A percentile compares a stretch with the other conserved stretches of the same genome.
These are phyloP conservation scores for Psettodes erumei DNA, from an alignment of 2,113 vertebrate species.

Conservation along the genomic window DNA sequence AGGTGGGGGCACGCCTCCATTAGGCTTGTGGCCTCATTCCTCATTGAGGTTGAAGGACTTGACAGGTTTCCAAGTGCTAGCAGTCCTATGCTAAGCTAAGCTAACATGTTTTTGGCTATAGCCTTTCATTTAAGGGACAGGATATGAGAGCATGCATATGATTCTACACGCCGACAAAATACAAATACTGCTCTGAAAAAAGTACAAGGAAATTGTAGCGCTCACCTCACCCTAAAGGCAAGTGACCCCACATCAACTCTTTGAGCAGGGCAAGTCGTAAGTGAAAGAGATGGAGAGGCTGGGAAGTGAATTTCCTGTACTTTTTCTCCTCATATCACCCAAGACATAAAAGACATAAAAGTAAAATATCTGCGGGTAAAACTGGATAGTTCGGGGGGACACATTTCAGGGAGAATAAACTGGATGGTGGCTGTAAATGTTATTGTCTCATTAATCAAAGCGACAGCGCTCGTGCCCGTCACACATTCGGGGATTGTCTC, in stretches of 20 bases:
- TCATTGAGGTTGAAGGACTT: not conserved
- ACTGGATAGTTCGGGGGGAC: constrained; percentile 45
- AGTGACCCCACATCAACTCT: constrained; percentile 5
- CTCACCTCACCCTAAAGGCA: too few species aligned
- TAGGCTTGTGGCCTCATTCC: constrained; percentile 14
- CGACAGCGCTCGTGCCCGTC: constrained; percentile 68
- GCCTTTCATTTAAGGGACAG: not conserved
- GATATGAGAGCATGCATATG: too few species aligned
- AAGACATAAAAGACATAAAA: constrained; percentile 1
- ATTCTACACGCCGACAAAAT: too few species aligned
- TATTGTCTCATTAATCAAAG: constrained; percentile 81
- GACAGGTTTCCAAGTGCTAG: not conserved
- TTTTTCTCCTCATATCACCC: constrained; percentile 13
- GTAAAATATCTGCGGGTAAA: constrained; percentile 51
- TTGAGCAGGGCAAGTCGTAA: not conserved
- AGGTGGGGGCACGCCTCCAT: not conserved
- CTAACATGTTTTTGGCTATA: not conserved
- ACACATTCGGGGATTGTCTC: constrained; percentile 62
- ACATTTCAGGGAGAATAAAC: constrained; percentile 60
- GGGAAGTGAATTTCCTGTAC: constrained; percentile 33
- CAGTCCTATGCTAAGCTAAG: not conserved
- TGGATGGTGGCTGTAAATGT: constrained; percentile 69
- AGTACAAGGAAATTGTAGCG: not conserved
- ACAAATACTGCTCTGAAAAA: not conserved
- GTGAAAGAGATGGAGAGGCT: constrained; percentile 27